A percentile compares a stretch with the other conserved stretches of the same genome.
Evolutionary conservation across 92 coral and sea anemone genomes (phyloP).

Genomic region (Bergia sp.): DNA sequence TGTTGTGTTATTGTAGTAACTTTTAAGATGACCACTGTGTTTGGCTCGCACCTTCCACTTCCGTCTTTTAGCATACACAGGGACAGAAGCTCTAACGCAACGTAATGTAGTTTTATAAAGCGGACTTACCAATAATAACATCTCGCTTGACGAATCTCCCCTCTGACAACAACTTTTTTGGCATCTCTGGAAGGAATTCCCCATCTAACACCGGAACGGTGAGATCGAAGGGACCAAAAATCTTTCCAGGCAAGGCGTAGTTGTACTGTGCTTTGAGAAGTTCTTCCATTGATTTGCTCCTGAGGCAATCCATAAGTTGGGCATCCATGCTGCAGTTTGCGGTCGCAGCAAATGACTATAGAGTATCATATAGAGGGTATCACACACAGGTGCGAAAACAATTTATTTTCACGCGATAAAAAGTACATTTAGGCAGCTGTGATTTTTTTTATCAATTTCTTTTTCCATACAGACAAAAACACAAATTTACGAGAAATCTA

Average conservation of each 20-base stretch:
- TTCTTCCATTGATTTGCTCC: constrained; percentile 40
- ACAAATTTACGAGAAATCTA: too few species aligned
- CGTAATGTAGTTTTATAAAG: neutral
- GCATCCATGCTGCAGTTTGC: constrained; percentile 44
- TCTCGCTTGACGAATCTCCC: constrained; percentile 43
- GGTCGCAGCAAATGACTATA: constrained; percentile 31
- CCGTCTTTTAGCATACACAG: neutral
- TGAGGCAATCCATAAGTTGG: constrained; percentile 35
- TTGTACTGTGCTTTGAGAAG: constrained; percentile 47
- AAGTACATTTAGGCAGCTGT: neutral
- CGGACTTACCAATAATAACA: constrained; percentile 56
- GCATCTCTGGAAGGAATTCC: constrained; percentile 63
- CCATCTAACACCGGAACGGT: constrained; percentile 59
- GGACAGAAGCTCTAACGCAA: too few species aligned
- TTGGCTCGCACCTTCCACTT: too few species aligned
- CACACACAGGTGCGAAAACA: neutral
- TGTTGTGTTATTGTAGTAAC: too few species aligned
- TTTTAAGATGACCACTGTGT: too few species aligned
- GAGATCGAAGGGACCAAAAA: neutral
- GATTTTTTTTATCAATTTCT: too few species aligned
- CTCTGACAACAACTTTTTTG: constrained; percentile 44
- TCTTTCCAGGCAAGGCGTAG: constrained; percentile 5
- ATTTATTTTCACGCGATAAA: too few species aligned
- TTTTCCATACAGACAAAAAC: too few species aligned
- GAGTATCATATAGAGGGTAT: neutral